phyloP scores from a whole-genome alignment of 2,113 vertebrate genomes.

The Coptodon rendalli region DNA sequence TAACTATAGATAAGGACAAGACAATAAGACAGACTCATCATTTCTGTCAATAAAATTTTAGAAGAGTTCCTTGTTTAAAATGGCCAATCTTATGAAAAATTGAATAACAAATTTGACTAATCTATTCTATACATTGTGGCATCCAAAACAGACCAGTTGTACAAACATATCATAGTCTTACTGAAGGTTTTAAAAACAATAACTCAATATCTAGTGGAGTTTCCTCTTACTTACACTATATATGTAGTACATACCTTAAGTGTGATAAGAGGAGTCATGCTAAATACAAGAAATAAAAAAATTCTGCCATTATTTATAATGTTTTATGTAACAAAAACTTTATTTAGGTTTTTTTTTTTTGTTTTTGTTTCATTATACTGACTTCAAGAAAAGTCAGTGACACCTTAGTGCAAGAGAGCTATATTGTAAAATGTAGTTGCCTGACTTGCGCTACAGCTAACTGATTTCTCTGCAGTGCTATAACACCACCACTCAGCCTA shows the following conservation, averaged over 20 bases:
- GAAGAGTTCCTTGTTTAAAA: background rate
- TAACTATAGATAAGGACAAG: background rate
- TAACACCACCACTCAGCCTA: background rate
- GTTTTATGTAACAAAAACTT: background rate
- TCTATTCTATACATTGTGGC: background rate
- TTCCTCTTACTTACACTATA: background rate
- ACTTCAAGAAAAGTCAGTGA: background rate
- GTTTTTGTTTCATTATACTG: background rate
- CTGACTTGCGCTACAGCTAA: background rate
- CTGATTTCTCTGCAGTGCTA: fast-evolving
- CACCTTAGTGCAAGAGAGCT: background rate
- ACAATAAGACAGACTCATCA: background rate
- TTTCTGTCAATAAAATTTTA: fast-evolving
- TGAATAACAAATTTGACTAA: background rate
- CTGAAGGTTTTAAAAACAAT: background rate
- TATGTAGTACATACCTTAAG: background rate
- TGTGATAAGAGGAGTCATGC: background rate
- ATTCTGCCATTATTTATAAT: background rate
- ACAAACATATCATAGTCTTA: background rate
- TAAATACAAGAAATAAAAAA: background rate
- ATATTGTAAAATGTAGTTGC: background rate
- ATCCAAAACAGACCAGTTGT: background rate
- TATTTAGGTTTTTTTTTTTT: fast-evolving
- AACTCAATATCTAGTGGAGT: background rate
- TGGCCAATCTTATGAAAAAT: fast-evolving